Evolutionary conservation across 2,113 vertebrate genomes (phyloP).

Genomic region (Pheucticus melanocephalus): DNA sequence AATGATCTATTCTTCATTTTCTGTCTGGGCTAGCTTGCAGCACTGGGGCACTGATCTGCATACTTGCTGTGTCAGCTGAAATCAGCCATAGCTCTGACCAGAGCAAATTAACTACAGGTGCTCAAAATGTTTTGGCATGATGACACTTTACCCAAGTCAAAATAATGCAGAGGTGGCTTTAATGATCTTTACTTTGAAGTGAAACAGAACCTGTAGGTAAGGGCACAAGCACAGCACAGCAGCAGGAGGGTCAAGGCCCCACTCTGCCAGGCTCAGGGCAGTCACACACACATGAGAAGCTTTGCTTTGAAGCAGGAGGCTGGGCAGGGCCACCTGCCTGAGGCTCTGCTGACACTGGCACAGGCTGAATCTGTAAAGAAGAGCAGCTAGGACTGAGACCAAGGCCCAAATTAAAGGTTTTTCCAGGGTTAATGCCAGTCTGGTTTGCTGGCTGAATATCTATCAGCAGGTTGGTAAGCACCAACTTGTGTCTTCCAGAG

Average conservation of each 20-base stretch:
- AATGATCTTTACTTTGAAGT: not conserved
- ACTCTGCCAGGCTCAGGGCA: not conserved
- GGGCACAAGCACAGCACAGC: not conserved
- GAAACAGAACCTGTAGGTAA: not conserved
- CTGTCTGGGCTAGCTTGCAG: not conserved
- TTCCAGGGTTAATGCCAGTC: not conserved
- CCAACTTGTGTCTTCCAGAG: not conserved
- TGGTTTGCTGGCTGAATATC: not conserved
- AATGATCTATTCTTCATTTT: not conserved
- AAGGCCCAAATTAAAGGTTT: not conserved
- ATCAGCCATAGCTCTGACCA: not conserved
- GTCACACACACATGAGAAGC: not conserved
- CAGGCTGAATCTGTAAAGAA: not conserved
- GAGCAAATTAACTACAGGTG: not conserved
- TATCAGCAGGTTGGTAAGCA: not conserved
- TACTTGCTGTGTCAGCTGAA: not conserved
- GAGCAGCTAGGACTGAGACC: not conserved
- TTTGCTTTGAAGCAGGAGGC: not conserved
- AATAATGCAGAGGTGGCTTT: not conserved
- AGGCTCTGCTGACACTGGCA: not conserved
- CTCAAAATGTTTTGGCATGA: not conserved
- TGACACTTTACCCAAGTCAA: not conserved
- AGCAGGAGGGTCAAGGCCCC: not conserved
- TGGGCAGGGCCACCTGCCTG: not conserved
- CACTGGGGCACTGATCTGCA: not conserved